These are phyloP conservation scores for Drosophila anomelani DNA, from an alignment of 2,888 invertebrate species.

Conservation along the genomic window DNA sequence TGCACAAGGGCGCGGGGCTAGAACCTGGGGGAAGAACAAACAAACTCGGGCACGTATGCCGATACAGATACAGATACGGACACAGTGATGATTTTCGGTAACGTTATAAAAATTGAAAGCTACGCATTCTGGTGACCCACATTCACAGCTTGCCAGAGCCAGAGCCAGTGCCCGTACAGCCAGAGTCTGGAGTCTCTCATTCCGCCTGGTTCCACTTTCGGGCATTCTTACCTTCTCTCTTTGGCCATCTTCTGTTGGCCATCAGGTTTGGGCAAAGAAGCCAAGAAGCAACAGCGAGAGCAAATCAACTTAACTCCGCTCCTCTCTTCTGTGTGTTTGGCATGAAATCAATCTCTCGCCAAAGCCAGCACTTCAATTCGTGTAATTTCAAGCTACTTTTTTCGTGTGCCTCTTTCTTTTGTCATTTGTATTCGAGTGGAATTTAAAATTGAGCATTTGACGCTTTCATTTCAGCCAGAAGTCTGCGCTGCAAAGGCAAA, in stretches of 20 bases:
- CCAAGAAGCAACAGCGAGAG: conserved; percentile 6
- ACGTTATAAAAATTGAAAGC: conserved; percentile 78
- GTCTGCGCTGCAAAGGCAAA: conserved; percentile 50
- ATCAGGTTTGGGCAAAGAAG: conserved; percentile 9
- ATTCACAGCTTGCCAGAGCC: conserved; percentile 46
- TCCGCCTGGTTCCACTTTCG: conserved; percentile 20
- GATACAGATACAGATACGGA: not conserved
- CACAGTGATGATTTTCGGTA: conserved; percentile 54
- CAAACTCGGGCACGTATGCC: not conserved
- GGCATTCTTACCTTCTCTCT: conserved; percentile 22
- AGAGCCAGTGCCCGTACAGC: conserved; percentile 11
- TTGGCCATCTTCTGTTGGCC: conserved; percentile 16
- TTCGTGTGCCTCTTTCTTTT: conserved; percentile 17
- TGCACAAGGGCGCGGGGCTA: conserved; percentile 4
- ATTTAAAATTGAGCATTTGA: conserved; percentile 73
- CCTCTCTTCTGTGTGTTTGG: conserved; percentile 39
- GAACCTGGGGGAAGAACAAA: conserved; percentile 6
- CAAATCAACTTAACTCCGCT: conserved; percentile 12
- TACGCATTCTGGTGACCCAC: conserved; percentile 75
- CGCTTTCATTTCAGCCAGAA: conserved; percentile 71
- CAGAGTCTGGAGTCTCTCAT: conserved; percentile 30
- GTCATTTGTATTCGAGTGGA: conserved; percentile 50
- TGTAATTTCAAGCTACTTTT: conserved; percentile 24
- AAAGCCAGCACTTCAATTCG: conserved; percentile 50
- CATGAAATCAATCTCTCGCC: conserved; percentile 69